Evolutionary conservation across 2,888 invertebrate genomes (phyloP), one percentile per base, ranked within the genome.

Genomic region (Noctua pronuba): DNA sequence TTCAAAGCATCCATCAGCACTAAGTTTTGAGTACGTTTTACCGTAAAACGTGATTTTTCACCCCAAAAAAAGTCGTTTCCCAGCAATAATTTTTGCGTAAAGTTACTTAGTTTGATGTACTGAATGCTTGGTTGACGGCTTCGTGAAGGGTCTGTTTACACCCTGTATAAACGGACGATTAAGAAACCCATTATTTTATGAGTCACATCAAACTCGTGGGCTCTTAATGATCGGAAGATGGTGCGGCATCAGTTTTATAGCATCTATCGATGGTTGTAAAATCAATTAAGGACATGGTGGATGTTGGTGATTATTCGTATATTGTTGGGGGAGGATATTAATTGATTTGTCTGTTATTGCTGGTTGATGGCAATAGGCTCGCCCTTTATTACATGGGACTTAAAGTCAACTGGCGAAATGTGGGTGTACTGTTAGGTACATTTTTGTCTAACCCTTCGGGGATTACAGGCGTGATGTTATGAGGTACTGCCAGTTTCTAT

Each of bases 121-220:
- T n/a, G n/a, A n/a, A n/a, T n/a, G n/a, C n/a, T n/a, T n/a, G n/a
- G n/a, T n/a, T n/a, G n/a, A n/a, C n/a, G n/a, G n/a, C n/a, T n/a
- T n/a, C n/a, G n/a, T n/a, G n/a, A n/a, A n/a, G n/a, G n/a, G n/a
- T n/a, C n/a, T n/a, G n/a, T n/a, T n/a, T n/a, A n/a, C n/a, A n/a
- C n/a, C n/a, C n/a, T n/a, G n/a, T n/a, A 69, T 64, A 38, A 73
- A 68, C n/a, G 11, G n/a, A 11, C 38, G 31, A 52, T 35, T 62
- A 55, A 66, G 49, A 18, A 77, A 69, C 8, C 28, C 31, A 66
- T 68, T 67, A 62, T 28, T 78, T 81, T 77, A 82, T 38, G 78
- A 60, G 58, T 16, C 16, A 11, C 11, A 66, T 66, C 49, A 77
- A 77, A 62, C n/a, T 28, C 18, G 21, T 38, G 35, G 16, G n/a